phyloP scores from a whole-genome alignment of 2,888 invertebrate genomes.

The Teleiodes luculella region DNA sequence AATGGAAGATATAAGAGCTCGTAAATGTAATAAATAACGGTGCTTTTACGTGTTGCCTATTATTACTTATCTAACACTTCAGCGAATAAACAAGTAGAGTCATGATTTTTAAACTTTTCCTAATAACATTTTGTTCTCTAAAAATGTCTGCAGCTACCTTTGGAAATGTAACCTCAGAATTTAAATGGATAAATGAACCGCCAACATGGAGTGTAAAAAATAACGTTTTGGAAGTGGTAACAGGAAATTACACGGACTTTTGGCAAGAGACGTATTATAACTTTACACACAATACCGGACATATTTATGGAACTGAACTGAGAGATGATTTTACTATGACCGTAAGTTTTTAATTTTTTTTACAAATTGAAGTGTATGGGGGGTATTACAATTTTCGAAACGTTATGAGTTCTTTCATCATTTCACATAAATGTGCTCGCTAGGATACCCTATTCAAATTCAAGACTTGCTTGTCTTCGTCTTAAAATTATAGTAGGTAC shows the following conservation, averaged over 20 bases:
- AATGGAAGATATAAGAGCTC: no score
- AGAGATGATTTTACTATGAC: constrained; percentile 52
- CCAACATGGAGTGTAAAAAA: constrained; percentile 37
- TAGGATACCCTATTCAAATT: no score
- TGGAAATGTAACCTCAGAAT: constrained; percentile 31
- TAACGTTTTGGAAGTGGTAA: constrained; percentile 39
- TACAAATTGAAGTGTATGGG: no score
- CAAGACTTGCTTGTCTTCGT: no score
- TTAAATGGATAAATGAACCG: constrained; percentile 60
- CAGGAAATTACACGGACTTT: constrained; percentile 57
- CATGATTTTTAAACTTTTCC: neutral
- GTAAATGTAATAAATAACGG: no score
- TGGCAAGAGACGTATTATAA: constrained; percentile 62
- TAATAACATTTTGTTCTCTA: neutral
- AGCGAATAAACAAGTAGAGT: no score
- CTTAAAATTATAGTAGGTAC: neutral
- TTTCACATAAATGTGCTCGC: no score
- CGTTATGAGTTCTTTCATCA: no score
- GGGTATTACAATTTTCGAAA: no score
- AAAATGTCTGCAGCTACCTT: constrained; percentile 2
- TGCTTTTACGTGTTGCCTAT: no score
- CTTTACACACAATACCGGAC: constrained; percentile 50
- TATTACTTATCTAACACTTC: no score
- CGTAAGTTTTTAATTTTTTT: constrained; percentile 33
- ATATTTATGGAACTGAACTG: constrained; percentile 49